A percentile compares a stretch with the other conserved stretches of the same genome.
Conservation (phyloP, 2,797 vertebrate genomes). For the Chrosomus eos region DNA sequence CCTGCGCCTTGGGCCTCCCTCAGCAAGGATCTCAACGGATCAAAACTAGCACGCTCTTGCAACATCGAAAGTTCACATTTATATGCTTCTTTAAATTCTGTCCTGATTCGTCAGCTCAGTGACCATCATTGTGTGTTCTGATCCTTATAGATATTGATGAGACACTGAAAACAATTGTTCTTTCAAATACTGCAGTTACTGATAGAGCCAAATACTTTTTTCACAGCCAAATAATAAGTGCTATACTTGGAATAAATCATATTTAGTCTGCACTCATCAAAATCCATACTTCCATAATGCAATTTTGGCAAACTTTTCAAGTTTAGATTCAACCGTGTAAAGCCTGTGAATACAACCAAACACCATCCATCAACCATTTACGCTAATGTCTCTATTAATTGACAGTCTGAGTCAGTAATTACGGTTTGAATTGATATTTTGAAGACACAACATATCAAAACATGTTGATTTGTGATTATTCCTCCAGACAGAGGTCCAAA, state of each 20-base stretch:
- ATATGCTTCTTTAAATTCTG: slow-evolving; percentile 19
- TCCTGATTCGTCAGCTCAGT: slow-evolving; percentile 1
- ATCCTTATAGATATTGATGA: slow-evolving; percentile 19
- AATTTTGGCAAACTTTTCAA: slow-evolving; percentile 41
- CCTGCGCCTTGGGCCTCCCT: slow-evolving; percentile 19
- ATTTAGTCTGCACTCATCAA: slow-evolving; percentile 27
- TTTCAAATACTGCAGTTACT: slow-evolving; percentile 20
- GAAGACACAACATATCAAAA: slow-evolving; percentile 5
- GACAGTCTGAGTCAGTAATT: slow-evolving; percentile 18
- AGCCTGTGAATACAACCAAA: slow-evolving; percentile 16
- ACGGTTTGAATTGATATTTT: slow-evolving; percentile 20
- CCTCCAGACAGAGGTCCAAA: slow-evolving; percentile 13
- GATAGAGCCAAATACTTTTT: slow-evolving; percentile 39
- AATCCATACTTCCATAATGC: slow-evolving; percentile 44
- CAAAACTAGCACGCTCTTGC: slow-evolving; percentile 22
- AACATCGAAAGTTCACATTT: slow-evolving; percentile 25
- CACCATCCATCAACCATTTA: slow-evolving; percentile 26
- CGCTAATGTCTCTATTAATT: slow-evolving; percentile 22
- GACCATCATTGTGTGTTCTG: neutral
- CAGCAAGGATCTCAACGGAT: slow-evolving; percentile 6
- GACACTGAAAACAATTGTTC: neutral
- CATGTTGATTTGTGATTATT: slow-evolving; percentile 14
- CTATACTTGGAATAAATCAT: slow-evolving; percentile 30
- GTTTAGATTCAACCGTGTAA: slow-evolving; percentile 16
- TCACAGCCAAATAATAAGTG: slow-evolving; percentile 41